Percentiles rank a stretch among this genome's conserved stretches.
Evolutionary conservation across 2,888 invertebrate genomes (phyloP).

Genomic region (Cyclophora punctaria): DNA sequence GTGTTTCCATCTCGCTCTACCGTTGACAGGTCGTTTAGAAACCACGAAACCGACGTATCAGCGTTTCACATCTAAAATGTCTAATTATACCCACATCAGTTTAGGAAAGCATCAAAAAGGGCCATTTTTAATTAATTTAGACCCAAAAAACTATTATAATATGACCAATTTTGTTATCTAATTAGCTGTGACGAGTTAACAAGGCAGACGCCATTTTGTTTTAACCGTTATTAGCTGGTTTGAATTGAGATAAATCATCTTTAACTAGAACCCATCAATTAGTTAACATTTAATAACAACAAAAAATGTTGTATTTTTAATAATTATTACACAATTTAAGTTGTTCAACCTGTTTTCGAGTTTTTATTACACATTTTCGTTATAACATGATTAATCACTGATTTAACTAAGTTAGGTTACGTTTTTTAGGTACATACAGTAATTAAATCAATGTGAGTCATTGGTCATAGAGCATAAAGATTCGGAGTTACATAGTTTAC

Average conservation of each 20-base stretch:
- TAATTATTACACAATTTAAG: constrained; percentile 15
- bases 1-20: constrained; percentile 29
- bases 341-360: constrained; percentile 1
- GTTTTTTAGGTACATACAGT: too few relatives aligned
- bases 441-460: too few relatives aligned
- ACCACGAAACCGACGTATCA: constrained; percentile 54
- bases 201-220: constrained; percentile 60
- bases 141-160: constrained; percentile 69
- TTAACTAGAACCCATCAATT: constrained; percentile 16
- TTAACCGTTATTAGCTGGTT: constrained; percentile 43
- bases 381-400: too few relatives aligned
- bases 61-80: constrained; percentile 63
- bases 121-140: constrained; percentile 72
- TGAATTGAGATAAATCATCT: constrained; percentile 49
- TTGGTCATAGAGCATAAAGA: too few relatives aligned
- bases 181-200: constrained; percentile 67
- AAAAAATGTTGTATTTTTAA: constrained; percentile 3
- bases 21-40: constrained; percentile 63
- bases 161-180: constrained; percentile 70
- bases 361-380: too few relatives aligned
- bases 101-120: constrained; percentile 57
- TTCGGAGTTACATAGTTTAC: too few relatives aligned
- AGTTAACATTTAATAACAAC: too few relatives aligned
- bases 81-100: constrained; percentile 75
- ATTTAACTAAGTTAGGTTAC: too few relatives aligned